A percentile compares a stretch with the other conserved stretches of the same genome.
phyloP scores from a whole-genome alignment of 2,113 vertebrate species.

The Myanophis thanlyinensis region DNA sequence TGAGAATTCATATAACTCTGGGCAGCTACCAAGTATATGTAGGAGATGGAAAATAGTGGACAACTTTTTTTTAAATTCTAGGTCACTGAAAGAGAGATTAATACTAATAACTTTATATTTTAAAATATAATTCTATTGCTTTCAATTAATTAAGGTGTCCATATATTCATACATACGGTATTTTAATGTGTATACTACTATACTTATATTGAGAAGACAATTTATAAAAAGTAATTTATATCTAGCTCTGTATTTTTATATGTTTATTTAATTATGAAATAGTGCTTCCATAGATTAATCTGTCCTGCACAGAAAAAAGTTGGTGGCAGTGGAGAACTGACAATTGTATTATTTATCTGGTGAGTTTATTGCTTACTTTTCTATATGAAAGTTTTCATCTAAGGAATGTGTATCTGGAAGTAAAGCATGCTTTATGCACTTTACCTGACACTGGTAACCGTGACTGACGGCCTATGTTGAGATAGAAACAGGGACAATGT shows the following conservation, averaged over 20 bases:
- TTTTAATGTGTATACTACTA: background rate
- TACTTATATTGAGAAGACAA: background rate
- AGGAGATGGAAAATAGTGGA: background rate
- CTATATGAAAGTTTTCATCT: background rate
- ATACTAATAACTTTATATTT: background rate
- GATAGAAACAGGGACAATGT: background rate
- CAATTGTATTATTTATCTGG: background rate
- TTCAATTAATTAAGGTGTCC: background rate
- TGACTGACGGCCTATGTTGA: background rate
- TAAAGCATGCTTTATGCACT: background rate
- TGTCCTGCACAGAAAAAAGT: background rate
- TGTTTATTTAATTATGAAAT: background rate
- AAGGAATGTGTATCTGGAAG: background rate
- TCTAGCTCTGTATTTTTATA: background rate
- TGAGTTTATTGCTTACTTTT: background rate
- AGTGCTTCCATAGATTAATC: background rate
- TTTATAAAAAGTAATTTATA: background rate
- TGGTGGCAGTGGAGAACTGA: background rate
- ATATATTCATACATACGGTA: background rate
- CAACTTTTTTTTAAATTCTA: background rate
- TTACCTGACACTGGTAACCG: background rate
- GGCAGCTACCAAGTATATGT: background rate
- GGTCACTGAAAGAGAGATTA: background rate
- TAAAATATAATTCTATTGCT: background rate
- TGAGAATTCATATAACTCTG: background rate